phyloP scores from a whole-genome alignment of 2,888 invertebrate genomes.

The Brachylomia viminalis region DNA sequence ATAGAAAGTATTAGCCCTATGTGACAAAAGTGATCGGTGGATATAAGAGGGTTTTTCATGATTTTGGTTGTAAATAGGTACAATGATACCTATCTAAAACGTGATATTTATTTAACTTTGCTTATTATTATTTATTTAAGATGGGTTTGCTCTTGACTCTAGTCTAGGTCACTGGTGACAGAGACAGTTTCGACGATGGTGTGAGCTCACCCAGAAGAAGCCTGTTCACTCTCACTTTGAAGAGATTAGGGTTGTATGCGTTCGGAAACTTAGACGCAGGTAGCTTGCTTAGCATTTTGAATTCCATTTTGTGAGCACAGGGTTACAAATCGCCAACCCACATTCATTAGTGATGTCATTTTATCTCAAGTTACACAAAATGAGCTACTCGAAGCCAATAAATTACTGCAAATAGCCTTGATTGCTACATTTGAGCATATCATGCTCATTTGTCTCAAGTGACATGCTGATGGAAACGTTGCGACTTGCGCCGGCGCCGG shows the following conservation, averaged over 20 bases:
- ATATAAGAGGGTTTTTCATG: too few relatives aligned
- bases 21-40: too few relatives aligned
- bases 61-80: not conserved
- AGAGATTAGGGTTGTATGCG: too few relatives aligned
- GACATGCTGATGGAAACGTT: constrained; percentile 48
- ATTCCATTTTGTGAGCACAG: not conserved
- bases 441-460: constrained; percentile 53
- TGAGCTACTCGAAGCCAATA: constrained; percentile 39
- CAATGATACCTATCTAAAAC: not conserved
- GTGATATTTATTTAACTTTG: not conserved
- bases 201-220: too few relatives aligned
- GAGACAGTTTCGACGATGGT: too few relatives aligned
- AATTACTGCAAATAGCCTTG: constrained; percentile 49
- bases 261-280: too few relatives aligned
- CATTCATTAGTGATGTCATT: constrained; percentile 38
- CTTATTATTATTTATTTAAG: too few relatives aligned
- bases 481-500: constrained; percentile 18
- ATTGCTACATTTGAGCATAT: constrained; percentile 46
- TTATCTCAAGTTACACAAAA: constrained; percentile 47
- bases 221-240: too few relatives aligned
- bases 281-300: too few relatives aligned
- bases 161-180: too few relatives aligned
- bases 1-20: too few relatives aligned
- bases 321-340: not conserved
- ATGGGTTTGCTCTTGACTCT: too few relatives aligned